Conservation (phyloP, 2,888 invertebrate genomes). For the Vesta saturnalis region DNA sequence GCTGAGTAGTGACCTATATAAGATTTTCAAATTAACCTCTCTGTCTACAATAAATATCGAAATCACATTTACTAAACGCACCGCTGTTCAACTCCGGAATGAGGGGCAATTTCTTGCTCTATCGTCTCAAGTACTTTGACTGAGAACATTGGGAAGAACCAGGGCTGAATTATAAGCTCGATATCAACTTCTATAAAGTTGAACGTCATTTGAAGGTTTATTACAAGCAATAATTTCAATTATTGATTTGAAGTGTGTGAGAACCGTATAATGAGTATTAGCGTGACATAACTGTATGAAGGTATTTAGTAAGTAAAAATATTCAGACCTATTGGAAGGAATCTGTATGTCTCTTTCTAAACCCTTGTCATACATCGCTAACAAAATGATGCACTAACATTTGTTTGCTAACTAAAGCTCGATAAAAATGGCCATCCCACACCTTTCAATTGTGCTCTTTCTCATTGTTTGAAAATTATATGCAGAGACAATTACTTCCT, state of each 20-base stretch:
- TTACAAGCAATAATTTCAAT: background rate
- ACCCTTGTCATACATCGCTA: slow-evolving; percentile 38
- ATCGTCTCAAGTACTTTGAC: slow-evolving; percentile 31
- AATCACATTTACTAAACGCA: slow-evolving; percentile 40
- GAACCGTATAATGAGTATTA: background rate
- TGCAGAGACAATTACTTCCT: slow-evolving; percentile 29
- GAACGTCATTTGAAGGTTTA: slow-evolving; percentile 12
- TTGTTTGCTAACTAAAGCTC: slow-evolving; percentile 37
- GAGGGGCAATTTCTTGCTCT: slow-evolving; percentile 34
- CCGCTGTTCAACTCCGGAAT: slow-evolving; percentile 34
- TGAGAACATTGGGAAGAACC: slow-evolving; percentile 13
- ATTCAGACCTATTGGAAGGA: background rate
- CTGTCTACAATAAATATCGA: slow-evolving; percentile 38
- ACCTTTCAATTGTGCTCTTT: slow-evolving; percentile 32
- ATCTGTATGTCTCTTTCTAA: slow-evolving; percentile 35
- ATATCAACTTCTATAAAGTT: background rate
- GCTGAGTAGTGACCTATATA: slow-evolving; percentile 37
- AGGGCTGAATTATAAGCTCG: slow-evolving; percentile 27
- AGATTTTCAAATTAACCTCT: slow-evolving; percentile 35
- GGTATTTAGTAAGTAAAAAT: background rate
- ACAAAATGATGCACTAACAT: slow-evolving; percentile 37
- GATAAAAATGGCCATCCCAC: slow-evolving; percentile 24
- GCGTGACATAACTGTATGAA: no score
- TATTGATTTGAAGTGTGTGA: background rate
- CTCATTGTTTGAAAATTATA: slow-evolving; percentile 28